Conservation (phyloP, 2,888 invertebrate species). For the Drosophila falleni region DNA sequence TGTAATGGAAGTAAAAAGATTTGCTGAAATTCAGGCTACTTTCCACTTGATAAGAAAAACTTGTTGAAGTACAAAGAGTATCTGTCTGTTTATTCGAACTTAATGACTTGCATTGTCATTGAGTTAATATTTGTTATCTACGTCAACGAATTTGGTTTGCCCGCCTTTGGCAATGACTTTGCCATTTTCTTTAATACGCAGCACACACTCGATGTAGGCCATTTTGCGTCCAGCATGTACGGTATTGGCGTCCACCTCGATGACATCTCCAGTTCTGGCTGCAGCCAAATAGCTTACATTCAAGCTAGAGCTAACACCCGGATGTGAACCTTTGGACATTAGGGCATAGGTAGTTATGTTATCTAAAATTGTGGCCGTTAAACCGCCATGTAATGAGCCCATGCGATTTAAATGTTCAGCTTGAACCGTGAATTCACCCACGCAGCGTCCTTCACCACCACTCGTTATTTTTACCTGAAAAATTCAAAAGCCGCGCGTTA, state of each 20-base stretch:
- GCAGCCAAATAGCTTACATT: slow-evolving; percentile 93
- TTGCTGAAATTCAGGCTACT: too few relatives aligned
- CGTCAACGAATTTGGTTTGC: slow-evolving; percentile 91
- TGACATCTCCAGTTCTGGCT: slow-evolving; percentile 91
- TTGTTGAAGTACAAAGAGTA: background rate
- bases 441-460: slow-evolving; percentile 90
- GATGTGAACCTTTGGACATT: slow-evolving; percentile 88
- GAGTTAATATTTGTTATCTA: slow-evolving; percentile 29
- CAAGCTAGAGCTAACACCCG: slow-evolving; percentile 94
- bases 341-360: slow-evolving; percentile 92
- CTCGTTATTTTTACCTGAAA: slow-evolving; percentile 83
- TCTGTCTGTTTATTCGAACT: slow-evolving; percentile 22
- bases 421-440: slow-evolving; percentile 91
- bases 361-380: slow-evolving; percentile 91
- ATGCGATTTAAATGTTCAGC: slow-evolving; percentile 91
- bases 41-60: background rate
- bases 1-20: too few relatives aligned
- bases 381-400: slow-evolving; percentile 94
- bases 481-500: slow-evolving; percentile 34
- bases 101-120: background rate
- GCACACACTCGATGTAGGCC: slow-evolving; percentile 93
- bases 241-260: slow-evolving; percentile 92
- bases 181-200: slow-evolving; percentile 91
- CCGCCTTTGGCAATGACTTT: slow-evolving; percentile 92
- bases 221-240: slow-evolving; percentile 91